These are phyloP conservation scores for Solenopsis fugax DNA, from an alignment of 1,140 invertebrate genomes.

Conservation along the genomic window DNA sequence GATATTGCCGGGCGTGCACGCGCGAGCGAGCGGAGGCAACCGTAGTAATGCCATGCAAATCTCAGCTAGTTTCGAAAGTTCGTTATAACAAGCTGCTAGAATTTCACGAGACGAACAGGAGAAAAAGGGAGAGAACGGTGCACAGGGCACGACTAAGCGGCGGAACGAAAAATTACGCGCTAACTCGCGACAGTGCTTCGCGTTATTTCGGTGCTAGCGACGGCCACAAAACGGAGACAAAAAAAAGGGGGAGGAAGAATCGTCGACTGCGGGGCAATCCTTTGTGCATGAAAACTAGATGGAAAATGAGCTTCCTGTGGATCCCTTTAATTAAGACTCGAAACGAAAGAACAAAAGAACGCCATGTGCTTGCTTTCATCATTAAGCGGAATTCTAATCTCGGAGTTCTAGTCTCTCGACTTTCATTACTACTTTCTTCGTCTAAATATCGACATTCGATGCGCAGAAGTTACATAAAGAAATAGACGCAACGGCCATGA, in stretches of 20 bases:
- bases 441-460: background rate
- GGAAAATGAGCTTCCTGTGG: conserved; percentile 63
- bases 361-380: conserved; percentile 53
- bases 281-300: conserved; percentile 59
- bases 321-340: conserved; percentile 67
- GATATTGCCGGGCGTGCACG: conserved; percentile 67
- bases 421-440: background rate
- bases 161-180: conserved; percentile 61
- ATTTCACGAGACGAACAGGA: conserved; percentile 56
- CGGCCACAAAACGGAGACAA: conserved; percentile 20
- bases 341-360: conserved; percentile 58
- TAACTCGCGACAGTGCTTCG: conserved; percentile 54
- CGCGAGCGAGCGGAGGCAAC: background rate
- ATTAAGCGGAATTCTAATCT: conserved; percentile 54
- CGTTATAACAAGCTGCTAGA: conserved; percentile 74
- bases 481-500: background rate
- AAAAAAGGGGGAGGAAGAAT: conserved; percentile 44
- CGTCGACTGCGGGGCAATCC: conserved; percentile 49
- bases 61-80: conserved; percentile 79
- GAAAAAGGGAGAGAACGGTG: conserved; percentile 31
- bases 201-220: conserved; percentile 61
- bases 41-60: conserved; percentile 78
- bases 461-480: background rate
- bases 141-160: conserved; percentile 20
- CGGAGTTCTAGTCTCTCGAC: background rate